Percentiles rank a stretch among this genome's conserved stretches.
phyloP scores from a whole-genome alignment of 2,797 vertebrate genomes.

The Anguilla megastoma region DNA sequence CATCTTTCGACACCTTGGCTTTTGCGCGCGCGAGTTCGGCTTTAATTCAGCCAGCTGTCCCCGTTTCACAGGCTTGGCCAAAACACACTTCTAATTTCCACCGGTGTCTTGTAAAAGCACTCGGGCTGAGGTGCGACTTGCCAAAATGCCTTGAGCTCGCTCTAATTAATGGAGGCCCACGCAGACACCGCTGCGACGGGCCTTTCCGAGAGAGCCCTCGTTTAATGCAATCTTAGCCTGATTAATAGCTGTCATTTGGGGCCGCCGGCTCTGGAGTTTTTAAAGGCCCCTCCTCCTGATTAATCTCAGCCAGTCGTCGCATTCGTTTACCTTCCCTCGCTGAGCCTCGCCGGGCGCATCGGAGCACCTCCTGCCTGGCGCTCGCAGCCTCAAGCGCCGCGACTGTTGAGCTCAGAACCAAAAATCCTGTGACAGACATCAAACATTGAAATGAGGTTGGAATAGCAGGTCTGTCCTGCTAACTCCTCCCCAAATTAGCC shows the following conservation, averaged over 20 bases:
- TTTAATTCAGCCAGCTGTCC: constrained; percentile 11
- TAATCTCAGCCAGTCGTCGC: constrained; percentile 65
- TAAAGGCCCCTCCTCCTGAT: constrained; percentile 60
- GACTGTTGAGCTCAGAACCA: neutral
- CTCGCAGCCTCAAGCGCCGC: constrained; percentile 36
- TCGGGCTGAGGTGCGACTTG: neutral
- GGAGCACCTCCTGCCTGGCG: constrained; percentile 43
- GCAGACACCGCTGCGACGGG: constrained; percentile 50
- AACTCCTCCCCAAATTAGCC: neutral
- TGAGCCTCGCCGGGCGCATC: constrained; percentile 44
- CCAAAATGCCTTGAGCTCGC: neutral
- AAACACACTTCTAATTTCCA: constrained; percentile 1
- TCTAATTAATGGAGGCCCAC: constrained; percentile 59
- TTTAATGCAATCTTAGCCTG: constrained; percentile 56
- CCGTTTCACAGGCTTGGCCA: neutral
- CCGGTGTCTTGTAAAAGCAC: constrained; percentile 6
- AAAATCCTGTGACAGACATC: constrained; percentile 39
- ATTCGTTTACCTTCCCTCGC: constrained; percentile 63
- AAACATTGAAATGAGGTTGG: neutral
- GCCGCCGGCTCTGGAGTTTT: constrained; percentile 66
- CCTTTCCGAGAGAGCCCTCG: constrained; percentile 57
- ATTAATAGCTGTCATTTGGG: constrained; percentile 78
- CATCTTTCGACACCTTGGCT: neutral
- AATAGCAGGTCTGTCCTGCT: neutral
- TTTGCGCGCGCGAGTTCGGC: neutral